Base-by-base conservation (phyloP, 2,888 invertebrate genomes). In the Listrodromus nycthemerus region DNA sequence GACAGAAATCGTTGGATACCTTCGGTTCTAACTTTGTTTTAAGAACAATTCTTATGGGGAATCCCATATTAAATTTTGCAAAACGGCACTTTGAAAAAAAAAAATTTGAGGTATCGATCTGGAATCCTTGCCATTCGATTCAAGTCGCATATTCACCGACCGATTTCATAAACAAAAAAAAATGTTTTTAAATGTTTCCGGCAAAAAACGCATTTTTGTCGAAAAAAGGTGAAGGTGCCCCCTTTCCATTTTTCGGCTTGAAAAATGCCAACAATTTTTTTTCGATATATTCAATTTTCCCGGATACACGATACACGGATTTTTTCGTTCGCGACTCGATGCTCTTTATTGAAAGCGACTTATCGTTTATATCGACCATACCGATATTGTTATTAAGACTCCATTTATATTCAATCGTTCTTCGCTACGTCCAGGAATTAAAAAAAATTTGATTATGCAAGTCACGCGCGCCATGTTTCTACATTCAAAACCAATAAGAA, bases 1-100 rank as follows among this genome's bases (percentile, higher is more conserved):
- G 48, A 78, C 74, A 75, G 71, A 27, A 79, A 37, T 70, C 79
- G 58, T 37, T 13, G n/a, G 48, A 63, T 48, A 50, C 63, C 58
- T 84, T 50, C 10, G 21, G 27, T 48, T 65, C 24, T 69, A 69
- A 52, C 45, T 27, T 52, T 45, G 66, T 24, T 71, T 30, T 41
- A 33, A 8, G 19, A 67, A 24, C 63, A 41, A 73, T 73, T 45
- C n/a, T 67, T 71, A 70, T 77, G 30, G 45, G 6, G 37, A 37
- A 16, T 24, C n/a, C n/a, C n/a, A n/a, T n/a, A n/a, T n/a, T n/a
- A n/a, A n/a, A n/a, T n/a, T n/a, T n/a, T n/a, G n/a, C n/a, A n/a
- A n/a, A n/a, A n/a, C n/a, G n/a, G n/a, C n/a, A n/a, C 2, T 52
- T 21, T 52, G 8, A 52, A 21, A 21, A 0, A 52, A 52, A 8